Evolutionary conservation across 1,140 invertebrate species (phyloP).

Genomic region (Aleiodes sp.): DNA sequence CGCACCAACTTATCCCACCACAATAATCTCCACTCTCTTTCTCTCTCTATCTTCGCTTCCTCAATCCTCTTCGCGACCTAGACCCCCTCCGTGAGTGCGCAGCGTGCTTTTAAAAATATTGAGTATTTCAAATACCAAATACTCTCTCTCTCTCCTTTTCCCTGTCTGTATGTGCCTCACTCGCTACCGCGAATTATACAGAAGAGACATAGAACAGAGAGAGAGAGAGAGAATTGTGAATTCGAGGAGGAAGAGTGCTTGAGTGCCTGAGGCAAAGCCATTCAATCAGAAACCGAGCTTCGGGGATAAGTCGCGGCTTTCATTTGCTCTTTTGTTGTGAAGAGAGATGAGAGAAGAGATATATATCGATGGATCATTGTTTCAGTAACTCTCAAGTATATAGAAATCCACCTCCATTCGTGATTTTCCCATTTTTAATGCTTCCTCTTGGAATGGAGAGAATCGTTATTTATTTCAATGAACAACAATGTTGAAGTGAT

Average conservation of each 20-base stretch:
- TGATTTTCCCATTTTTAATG: neutral
- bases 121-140: slow-evolving; percentile 64
- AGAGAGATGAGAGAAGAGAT: slow-evolving; percentile 19
- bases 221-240: neutral
- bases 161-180: too few relatives aligned
- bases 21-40: slow-evolving; percentile 5
- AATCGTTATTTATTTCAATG: slow-evolving; percentile 6
- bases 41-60: too few relatives aligned
- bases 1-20: neutral
- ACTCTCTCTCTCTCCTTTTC: slow-evolving; percentile 35
- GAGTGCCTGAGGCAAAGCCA: slow-evolving; percentile 61
- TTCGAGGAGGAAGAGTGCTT: slow-evolving; percentile 25
- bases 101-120: slow-evolving; percentile 66
- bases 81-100: neutral
- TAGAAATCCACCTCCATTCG: neutral
- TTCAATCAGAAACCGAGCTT: slow-evolving; percentile 59
- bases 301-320: slow-evolving; percentile 56
- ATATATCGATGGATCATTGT: slow-evolving; percentile 28
- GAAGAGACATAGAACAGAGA: neutral
- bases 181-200: neutral
- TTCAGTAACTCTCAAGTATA: slow-evolving; percentile 18
- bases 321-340: slow-evolving; percentile 45
- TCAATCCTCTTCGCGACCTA: slow-evolving; percentile 41
- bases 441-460: neutral
- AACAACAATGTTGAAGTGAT: neutral